A percentile compares a stretch with the other conserved stretches of the same genome.
Conservation (phyloP, 2,797 vertebrate species). For the Micrastur ruficollis region DNA sequence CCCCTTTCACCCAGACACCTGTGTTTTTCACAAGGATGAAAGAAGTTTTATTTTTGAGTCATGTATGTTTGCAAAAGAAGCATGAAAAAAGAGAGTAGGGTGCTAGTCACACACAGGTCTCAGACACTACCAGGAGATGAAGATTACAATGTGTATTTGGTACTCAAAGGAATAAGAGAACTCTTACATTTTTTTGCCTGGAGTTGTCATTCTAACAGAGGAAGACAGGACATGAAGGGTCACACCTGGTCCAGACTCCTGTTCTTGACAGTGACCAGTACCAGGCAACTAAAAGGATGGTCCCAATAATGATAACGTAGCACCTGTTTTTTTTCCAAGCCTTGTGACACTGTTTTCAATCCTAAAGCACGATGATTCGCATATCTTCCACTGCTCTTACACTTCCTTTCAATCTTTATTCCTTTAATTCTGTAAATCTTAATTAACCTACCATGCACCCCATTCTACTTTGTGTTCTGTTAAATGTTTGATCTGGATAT, state of each 20-base stretch:
- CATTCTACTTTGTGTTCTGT: neutral
- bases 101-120: neutral
- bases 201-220: neutral
- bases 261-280: neutral
- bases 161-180: neutral
- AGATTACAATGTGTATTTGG: neutral
- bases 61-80: neutral
- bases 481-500: neutral
- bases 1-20: neutral
- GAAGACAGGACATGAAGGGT: neutral
- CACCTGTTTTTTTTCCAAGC: neutral
- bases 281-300: neutral
- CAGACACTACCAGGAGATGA: neutral
- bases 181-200: neutral
- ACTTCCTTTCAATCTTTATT: neutral
- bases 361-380: neutral
- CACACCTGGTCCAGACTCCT: neutral
- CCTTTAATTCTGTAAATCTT: neutral
- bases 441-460: neutral
- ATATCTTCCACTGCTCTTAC: neutral
- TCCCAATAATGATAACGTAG: fast-evolving
- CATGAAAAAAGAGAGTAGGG: neutral
- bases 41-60: neutral
- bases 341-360: neutral
- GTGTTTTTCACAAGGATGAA: neutral